These are phyloP conservation scores for Catharus minimus DNA, from an alignment of 2,113 vertebrate genomes.

Conservation along the genomic window DNA sequence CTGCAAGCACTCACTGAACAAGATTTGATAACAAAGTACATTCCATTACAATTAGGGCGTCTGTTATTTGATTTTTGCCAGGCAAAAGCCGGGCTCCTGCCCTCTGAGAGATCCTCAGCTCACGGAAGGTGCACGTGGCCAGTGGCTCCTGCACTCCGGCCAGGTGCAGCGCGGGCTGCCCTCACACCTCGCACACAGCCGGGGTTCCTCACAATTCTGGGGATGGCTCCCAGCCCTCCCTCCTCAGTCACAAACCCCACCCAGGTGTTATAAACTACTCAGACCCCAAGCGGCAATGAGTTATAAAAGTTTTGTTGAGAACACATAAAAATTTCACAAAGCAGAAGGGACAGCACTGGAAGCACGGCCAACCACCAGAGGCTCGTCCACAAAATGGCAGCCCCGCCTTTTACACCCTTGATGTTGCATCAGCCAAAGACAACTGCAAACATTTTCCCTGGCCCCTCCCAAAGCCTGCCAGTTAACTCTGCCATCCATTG, in stretches of 20 bases:
- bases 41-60: too few relatives aligned
- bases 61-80: not conserved
- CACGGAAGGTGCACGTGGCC: not conserved
- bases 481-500: not conserved
- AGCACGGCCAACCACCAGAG: not conserved
- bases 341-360: not conserved
- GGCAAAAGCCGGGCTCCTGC: not conserved
- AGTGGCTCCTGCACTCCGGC: not conserved
- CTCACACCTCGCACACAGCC: not conserved
- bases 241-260: not conserved
- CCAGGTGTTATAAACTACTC: not conserved
- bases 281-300: not conserved
- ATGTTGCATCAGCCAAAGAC: not conserved
- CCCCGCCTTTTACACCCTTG: not conserved
- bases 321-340: not conserved
- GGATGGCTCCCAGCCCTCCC: not conserved
- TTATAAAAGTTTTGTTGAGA: not conserved
- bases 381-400: not conserved
- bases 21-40: too few relatives aligned
- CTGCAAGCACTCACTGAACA: too few relatives aligned
- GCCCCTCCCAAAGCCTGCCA: not conserved
- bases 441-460: too few relatives aligned
- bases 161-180: not conserved
- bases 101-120: not conserved
- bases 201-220: fast-evolving